Evolutionary conservation across 2,797 vertebrate species (phyloP).

Genomic region (Eospalax fontanierii): DNA sequence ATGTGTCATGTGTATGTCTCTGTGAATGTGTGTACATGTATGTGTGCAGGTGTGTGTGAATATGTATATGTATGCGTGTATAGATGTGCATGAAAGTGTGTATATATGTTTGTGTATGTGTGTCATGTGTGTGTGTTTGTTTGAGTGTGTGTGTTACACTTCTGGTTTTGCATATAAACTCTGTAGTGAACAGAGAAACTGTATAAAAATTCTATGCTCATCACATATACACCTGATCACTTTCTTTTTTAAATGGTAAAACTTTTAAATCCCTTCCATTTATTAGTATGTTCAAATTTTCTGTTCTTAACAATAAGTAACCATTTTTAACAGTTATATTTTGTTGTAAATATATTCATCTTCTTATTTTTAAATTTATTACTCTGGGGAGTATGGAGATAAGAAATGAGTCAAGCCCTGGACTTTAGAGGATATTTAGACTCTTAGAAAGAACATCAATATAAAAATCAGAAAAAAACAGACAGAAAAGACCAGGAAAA

Average conservation of each 20-base stretch:
- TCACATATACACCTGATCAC: background rate
- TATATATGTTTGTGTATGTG: background rate
- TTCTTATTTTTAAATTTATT: background rate
- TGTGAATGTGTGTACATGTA: background rate
- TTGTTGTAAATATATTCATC: background rate
- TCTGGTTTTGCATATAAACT: background rate
- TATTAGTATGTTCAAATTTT: constrained; percentile 1
- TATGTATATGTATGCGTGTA: background rate
- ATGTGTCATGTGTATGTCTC: background rate
- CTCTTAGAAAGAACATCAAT: background rate
- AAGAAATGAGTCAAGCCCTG: background rate
- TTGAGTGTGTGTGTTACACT: background rate
- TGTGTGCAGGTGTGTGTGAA: background rate
- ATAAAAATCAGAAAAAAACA: background rate
- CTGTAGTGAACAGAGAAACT: background rate
- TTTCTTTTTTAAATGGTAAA: background rate
- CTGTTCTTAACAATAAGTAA: background rate
- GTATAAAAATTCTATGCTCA: background rate
- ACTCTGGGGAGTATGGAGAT: background rate
- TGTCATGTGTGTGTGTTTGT: background rate
- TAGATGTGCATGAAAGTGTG: background rate
- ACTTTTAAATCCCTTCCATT: background rate
- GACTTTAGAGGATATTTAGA: background rate
- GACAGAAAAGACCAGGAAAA: background rate
- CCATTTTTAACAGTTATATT: constrained; percentile 5